Percentiles rank a stretch among this genome's conserved stretches.
Conservation (phyloP, 2,888 invertebrate species). For the Rhaphigaster nebulosa region DNA sequence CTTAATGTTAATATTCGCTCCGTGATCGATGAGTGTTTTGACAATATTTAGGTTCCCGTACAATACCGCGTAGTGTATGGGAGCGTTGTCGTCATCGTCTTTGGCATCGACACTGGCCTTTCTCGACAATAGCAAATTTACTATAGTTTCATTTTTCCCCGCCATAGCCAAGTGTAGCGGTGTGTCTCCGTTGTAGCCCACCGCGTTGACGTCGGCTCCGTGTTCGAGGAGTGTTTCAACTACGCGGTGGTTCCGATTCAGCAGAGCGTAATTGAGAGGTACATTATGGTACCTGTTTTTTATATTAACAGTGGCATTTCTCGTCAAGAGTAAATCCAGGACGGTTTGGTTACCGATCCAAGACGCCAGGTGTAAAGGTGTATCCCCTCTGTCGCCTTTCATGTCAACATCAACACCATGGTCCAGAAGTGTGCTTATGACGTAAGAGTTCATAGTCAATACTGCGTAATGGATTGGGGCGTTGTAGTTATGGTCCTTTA, state of each 20-base stretch:
- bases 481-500: not conserved
- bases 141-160: not conserved
- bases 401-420: not conserved
- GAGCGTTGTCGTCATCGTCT: not conserved
- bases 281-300: not conserved
- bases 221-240: not conserved
- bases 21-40: not conserved
- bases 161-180: not conserved
- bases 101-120: not conserved
- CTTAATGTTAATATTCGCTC: not conserved
- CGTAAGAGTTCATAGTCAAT: not conserved
- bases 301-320: not conserved
- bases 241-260: not conserved
- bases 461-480: not conserved
- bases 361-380: not conserved
- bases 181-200: not conserved
- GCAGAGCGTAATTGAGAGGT: not conserved
- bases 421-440: not conserved
- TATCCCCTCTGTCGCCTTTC: not conserved
- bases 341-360: not conserved
- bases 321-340: not conserved
- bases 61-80: not conserved
- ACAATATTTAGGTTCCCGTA: not conserved
- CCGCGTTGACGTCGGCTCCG: not conserved
- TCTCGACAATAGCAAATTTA: not conserved